These are phyloP conservation scores for Helicoverpa zea DNA, from an alignment of 1,140 invertebrate genomes.

Conservation along the genomic window DNA sequence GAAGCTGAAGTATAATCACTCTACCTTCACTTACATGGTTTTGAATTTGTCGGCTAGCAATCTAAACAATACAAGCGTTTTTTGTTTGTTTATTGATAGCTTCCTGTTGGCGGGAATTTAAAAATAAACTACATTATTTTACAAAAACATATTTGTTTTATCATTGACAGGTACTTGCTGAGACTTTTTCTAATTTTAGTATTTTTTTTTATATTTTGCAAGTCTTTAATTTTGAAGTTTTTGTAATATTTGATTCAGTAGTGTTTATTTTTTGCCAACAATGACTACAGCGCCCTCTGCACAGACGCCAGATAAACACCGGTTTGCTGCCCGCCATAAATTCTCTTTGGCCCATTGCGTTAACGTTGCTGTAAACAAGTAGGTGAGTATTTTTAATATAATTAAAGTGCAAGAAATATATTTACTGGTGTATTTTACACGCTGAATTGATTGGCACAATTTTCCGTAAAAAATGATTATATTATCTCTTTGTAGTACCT, in stretches of 20 bases:
- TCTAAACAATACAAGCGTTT: background rate
- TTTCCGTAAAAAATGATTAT: background rate
- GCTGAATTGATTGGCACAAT: background rate
- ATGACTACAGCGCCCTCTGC: conserved; percentile 76
- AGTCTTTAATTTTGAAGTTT: background rate
- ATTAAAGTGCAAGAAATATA: background rate
- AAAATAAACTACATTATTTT: background rate
- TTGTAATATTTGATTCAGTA: conserved; percentile 35
- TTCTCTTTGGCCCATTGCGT: conserved; percentile 71
- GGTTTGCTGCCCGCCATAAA: conserved; percentile 79
- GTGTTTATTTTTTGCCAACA: conserved; percentile 41
- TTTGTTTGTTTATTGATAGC: conserved; percentile 43
- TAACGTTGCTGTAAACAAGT: conserved; percentile 81
- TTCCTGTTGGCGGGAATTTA: conserved; percentile 41
- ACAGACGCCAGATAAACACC: conserved; percentile 79
- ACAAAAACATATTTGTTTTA: background rate
- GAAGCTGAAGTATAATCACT: no score
- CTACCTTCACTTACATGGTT: no score
- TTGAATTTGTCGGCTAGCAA: no score
- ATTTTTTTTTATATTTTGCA: background rate
- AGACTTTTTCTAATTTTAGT: background rate
- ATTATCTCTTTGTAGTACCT: conserved; percentile 17
- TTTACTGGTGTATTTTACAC: background rate
- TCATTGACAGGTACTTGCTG: background rate
- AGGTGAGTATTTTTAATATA: conserved; percentile 72